Evolutionary conservation across 2,888 invertebrate genomes (phyloP).

Genomic region (Serripes groenlandicus): DNA sequence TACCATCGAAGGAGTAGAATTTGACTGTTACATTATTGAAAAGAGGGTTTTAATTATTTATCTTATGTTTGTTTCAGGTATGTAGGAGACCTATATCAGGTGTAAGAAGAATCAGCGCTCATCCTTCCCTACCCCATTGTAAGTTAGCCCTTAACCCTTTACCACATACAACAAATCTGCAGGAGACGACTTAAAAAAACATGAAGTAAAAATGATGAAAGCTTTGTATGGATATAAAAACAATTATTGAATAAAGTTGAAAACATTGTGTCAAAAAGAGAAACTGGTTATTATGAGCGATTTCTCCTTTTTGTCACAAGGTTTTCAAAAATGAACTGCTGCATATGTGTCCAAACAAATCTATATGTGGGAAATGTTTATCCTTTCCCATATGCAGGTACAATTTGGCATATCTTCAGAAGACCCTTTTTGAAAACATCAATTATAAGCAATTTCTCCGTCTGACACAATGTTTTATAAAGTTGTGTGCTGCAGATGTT

Average conservation of each 20-base stretch:
- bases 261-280: not conserved
- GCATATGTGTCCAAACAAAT: no score
- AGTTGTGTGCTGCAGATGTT: no score
- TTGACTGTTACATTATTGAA: no score
- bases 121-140: slow-evolving; percentile 98
- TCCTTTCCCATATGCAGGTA: no score
- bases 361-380: no score
- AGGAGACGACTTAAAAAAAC: not conserved
- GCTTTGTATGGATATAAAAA: no score
- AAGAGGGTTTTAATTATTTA: not conserved
- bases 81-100: slow-evolving; percentile 96
- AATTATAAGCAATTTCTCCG: no score
- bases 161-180: not conserved
- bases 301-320: not conserved
- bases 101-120: slow-evolving; percentile 97
- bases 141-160: slow-evolving; percentile 89
- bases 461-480: no score
- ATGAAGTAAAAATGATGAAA: not conserved
- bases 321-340: not conserved
- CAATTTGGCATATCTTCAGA: no score
- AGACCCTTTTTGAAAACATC: no score
- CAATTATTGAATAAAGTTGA: not conserved
- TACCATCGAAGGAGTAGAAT: no score
- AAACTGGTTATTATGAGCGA: not conserved
- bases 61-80: slow-evolving; percentile 71